Percentiles rank a stretch among this genome's conserved stretches.
These are phyloP conservation scores for Meandrusa payeni DNA, from an alignment of 2,888 invertebrate species.

Conservation along the genomic window DNA sequence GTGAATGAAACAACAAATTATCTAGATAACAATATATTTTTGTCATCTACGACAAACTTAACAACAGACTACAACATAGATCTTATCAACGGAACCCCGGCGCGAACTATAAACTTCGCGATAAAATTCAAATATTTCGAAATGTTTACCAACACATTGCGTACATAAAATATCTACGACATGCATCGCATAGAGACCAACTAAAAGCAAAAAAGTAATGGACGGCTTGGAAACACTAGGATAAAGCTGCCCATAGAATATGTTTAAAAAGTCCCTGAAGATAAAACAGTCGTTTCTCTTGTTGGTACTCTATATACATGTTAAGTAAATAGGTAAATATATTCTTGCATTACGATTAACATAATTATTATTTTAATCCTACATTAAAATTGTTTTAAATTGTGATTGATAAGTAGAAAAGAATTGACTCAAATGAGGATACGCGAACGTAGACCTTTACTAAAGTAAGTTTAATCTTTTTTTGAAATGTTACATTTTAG, in stretches of 20 bases:
- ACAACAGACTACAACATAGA: slow-evolving; percentile 79
- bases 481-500: too few relatives aligned
- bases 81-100: slow-evolving; percentile 65
- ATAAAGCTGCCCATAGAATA: slow-evolving; percentile 30
- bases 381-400: slow-evolving; percentile 66
- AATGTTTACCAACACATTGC: slow-evolving; percentile 55
- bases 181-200: slow-evolving; percentile 37
- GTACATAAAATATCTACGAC: slow-evolving; percentile 36
- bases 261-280: slow-evolving; percentile 18
- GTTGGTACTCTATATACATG: slow-evolving; percentile 23
- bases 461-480: slow-evolving; percentile 16
- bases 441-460: slow-evolving; percentile 32
- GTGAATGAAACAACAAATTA: slow-evolving; percentile 53
- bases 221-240: slow-evolving; percentile 62
- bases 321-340: slow-evolving; percentile 22
- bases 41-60: slow-evolving; percentile 80
- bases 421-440: slow-evolving; percentile 65
- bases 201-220: slow-evolving; percentile 59
- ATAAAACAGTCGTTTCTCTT: slow-evolving; percentile 34
- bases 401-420: slow-evolving; percentile 49
- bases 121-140: slow-evolving; percentile 34
- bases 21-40: slow-evolving; percentile 81
- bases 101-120: slow-evolving; percentile 42
- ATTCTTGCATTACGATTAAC: slow-evolving; percentile 45
- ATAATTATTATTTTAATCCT: slow-evolving; percentile 50